phyloP scores from a whole-genome alignment of 2,113 vertebrate species.

The Aegithalos caudatus region DNA sequence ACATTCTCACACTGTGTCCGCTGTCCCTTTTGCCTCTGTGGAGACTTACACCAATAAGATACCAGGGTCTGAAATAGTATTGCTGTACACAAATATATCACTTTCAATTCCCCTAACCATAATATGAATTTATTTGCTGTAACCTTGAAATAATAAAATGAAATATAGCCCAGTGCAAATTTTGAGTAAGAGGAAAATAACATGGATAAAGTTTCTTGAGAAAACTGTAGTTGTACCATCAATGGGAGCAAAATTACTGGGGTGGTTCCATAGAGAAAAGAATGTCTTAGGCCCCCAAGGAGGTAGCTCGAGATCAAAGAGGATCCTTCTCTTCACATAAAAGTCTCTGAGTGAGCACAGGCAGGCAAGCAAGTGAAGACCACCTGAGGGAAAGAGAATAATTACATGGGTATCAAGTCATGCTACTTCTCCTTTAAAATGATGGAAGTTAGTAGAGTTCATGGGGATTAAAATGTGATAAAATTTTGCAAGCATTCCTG shows the following conservation, averaged over 20 bases:
- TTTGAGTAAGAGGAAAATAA: neutral
- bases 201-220: neutral
- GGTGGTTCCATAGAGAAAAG: neutral
- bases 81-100: neutral
- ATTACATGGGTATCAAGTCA: slow-evolving; percentile 1
- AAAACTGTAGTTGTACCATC: neutral
- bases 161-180: neutral
- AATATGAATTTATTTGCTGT: neutral
- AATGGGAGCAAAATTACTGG: neutral
- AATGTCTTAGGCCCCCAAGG: neutral
- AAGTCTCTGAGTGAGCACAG: neutral
- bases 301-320: slow-evolving; percentile 18
- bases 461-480: neutral
- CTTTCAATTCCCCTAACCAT: neutral
- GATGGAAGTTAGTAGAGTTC: neutral
- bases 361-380: neutral
- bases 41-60: neutral
- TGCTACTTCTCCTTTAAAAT: neutral
- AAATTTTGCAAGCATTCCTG: neutral
- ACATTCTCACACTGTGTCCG: neutral
- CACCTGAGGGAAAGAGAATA: slow-evolving; percentile 34
- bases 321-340: slow-evolving; percentile 1
- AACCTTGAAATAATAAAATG: neutral
- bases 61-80: neutral
- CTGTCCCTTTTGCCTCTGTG: neutral